Evolutionary conservation across 2,113 vertebrate species (phyloP), one percentile per base, ranked within the genome.

Genomic region (Chionomys nivalis): DNA sequence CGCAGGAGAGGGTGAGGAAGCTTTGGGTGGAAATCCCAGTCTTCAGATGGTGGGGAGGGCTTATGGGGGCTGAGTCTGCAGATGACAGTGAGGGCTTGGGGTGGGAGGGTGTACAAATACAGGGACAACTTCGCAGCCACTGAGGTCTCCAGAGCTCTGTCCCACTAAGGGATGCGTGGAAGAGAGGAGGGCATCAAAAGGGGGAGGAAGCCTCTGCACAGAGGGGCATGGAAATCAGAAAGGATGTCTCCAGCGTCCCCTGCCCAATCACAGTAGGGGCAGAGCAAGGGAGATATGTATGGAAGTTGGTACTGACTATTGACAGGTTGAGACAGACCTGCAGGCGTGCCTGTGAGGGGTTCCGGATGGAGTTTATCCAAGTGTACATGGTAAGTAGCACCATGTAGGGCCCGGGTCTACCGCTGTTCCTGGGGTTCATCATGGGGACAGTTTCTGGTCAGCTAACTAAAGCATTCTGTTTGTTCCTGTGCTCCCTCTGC

Each of bases 101-200:
- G 82, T 10, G 7, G 28, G 9, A 16, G 42, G 58, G 21, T 28
- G 8, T 4, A 36, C 42, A 86, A 66, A 47, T 42, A 47, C 42
- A 66, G 83, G 42, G 83, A 47, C 39, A n/a, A 47, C 3, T 1
- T 49, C 11, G 14, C 47, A 65, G 65, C 42, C 12, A 31, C 49
- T 28, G 42, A n/a, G 61, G 28, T 19, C 24, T 73, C 52, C 36
- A 31, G 0, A 3, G 6, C 61, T 79, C 31, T 66, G 68, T 16
- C 3, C 26, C 19, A 16, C 55, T 70, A 13, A 1, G 1, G 12
- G 61, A 44, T 16, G 21, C 61, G 3, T 6, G 1, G 19, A 7
- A 42, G 42, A 13, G 23, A 13, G 55, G 0, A 24, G 26, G 31
- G 28, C 33, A 33, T 6, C 49, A 3, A 47, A 36, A 19, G n/a